Base-by-base conservation (phyloP, 1,140 invertebrate genomes). In the Pentalonia nigronervosa region DNA sequence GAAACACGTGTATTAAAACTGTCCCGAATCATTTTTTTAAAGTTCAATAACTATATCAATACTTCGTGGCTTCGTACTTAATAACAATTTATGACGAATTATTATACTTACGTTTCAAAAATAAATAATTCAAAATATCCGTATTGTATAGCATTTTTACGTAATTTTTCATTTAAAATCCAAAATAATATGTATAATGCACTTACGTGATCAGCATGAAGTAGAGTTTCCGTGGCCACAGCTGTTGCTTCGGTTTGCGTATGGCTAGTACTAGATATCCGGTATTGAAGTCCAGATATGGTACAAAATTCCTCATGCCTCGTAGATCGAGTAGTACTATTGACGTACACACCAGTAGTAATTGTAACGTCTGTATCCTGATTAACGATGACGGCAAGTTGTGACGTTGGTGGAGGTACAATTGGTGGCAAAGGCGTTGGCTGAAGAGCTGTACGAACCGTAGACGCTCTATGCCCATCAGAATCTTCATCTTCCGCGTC, bases 291-390 rank as follows among this genome's bases (percentile, higher is more conserved):
- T 47, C 97, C 97, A 36, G 97, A 97, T 94, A 97, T 97, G 93
- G 97, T 97, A 95, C 97, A 98, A 94, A 97, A 98, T 53, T 97
- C 97, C 95, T 98, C 97, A 94, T 97, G 97, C 95, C 96, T 97
- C 94, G 96, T 97, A 86, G 96, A 97, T 95, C 95, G 96, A 94
- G 96, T 98, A 95, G 97, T 97, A 93, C 96, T 96, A 95, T 97
- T 97, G 81, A 97, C 97, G 94, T 97, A 97, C 90, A 98, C 97
- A 45, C 97, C 97, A 2, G 97, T 98, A 2, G 97, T 98, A 93
- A 98, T 98, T 86, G 97, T 98, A 1, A 98, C 97, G 94, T 98
- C 97, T 0, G 97, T 97, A 94, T 98, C 97, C 95, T 98, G 97
- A 94, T 93, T 94, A 25, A 94, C 94, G 60, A 94, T 94, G 4